Evolutionary conservation across 92 coral and sea anemone species (phyloP), one percentile per base, ranked within the genome.

Genomic region (Anthopleura xanthogrammica): DNA sequence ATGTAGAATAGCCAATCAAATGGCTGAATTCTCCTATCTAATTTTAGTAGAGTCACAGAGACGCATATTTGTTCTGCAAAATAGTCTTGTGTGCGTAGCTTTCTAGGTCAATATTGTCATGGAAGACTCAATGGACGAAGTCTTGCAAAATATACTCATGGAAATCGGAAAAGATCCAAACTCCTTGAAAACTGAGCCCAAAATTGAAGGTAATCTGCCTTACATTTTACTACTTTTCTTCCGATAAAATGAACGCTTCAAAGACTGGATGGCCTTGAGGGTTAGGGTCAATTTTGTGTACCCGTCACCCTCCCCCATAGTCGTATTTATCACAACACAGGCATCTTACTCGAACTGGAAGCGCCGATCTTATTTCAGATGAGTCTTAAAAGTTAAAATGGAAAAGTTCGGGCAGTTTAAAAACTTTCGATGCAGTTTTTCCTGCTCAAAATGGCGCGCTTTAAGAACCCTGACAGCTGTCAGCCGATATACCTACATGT

Each of bases 1-100:
- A 36, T 43, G 48, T 20, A 43, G 50, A 41, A 41, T 11, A 79
- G 39, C 83, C 83, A 62, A 80, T 80, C 76, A 80, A 7, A 41
- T 41, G 41, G 43, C 41, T 12, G 41, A 75, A 42, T 12, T 7
- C 7, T 43, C 24, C 20, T n/a, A 19, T 4, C 40, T 23, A 65
- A 23, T n/a, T 65, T 65, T 65, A 23, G 41, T 16, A 16, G 12
- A n/a, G 12, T 29, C 74, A 68, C 3, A 7, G 36, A 68, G 1
- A 68, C 42, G 74, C 41, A 68, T 62, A 62, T 62, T 7, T 24
- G 14, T 68, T 22, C 41, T 68, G 40, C 16, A 29, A 68, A 68
- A 12, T 6, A 29, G 41, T 68, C 74, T 68, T 12, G 74, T 68
- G 42, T 24, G 74, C 36, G 0, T 10, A 68, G 40, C 13, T 8